Conservation (phyloP, 2,797 vertebrate genomes). For the Synanceia verrucosa region DNA sequence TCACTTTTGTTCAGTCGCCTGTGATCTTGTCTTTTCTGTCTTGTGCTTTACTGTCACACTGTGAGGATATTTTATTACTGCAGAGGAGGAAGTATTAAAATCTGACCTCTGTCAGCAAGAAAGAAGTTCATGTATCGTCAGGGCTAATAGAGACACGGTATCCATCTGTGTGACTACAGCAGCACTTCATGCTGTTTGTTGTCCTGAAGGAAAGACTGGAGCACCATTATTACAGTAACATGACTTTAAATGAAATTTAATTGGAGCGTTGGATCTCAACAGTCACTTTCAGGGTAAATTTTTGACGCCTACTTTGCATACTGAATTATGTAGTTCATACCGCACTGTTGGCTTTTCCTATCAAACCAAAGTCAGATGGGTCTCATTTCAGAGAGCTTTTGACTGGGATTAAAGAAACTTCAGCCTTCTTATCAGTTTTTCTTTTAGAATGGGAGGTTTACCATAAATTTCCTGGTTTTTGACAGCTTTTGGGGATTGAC, state of each 20-base stretch:
- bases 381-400: slow-evolving; percentile 40
- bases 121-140: background rate
- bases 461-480: slow-evolving; percentile 31
- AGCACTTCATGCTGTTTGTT: background rate
- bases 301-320: background rate
- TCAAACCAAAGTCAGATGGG: slow-evolving; percentile 19
- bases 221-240: background rate
- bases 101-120: background rate
- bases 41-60: background rate
- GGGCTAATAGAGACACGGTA: background rate
- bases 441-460: slow-evolving; percentile 43
- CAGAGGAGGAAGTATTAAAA: slow-evolving; percentile 8
- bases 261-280: background rate
- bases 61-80: background rate
- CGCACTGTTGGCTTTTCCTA: slow-evolving; percentile 19
- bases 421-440: slow-evolving; percentile 26
- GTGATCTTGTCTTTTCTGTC: background rate
- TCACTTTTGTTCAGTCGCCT: background rate
- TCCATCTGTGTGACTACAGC: background rate
- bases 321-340: background rate
- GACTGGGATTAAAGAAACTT: slow-evolving; percentile 32
- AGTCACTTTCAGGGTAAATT: background rate
- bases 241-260: slow-evolving; percentile 1
- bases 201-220: background rate
- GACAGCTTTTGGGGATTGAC: slow-evolving; percentile 23